These are phyloP conservation scores for Martes martes DNA, from an alignment of 2,113 vertebrate species.

Conservation along the genomic window DNA sequence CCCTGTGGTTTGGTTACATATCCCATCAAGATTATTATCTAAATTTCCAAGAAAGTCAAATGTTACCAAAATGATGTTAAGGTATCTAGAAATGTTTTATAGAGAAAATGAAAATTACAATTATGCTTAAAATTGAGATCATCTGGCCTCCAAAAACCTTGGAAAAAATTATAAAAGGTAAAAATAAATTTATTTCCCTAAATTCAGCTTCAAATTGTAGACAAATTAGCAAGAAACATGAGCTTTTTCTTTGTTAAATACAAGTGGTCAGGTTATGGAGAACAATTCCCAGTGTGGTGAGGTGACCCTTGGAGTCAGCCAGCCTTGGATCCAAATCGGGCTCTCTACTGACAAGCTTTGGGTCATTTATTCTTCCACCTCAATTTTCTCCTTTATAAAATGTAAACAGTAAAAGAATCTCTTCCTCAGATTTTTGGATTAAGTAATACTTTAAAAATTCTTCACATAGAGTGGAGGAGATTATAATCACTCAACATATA, in stretches of 20 bases:
- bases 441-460: neutral
- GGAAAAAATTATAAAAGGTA: neutral
- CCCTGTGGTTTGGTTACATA: neutral
- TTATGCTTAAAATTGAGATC: neutral
- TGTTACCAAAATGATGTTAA: neutral
- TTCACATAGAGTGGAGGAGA: neutral
- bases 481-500: neutral
- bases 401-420: neutral
- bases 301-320: neutral
- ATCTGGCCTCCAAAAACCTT: neutral
- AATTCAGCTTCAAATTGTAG: neutral
- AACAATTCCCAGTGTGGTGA: neutral
- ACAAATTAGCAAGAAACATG: neutral
- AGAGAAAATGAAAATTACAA: neutral
- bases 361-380: neutral
- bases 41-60: neutral
- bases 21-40: neutral
- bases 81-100: neutral
- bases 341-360: neutral
- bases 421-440: neutral
- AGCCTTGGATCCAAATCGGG: neutral
- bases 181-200: neutral
- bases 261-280: neutral
- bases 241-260: neutral
- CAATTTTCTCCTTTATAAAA: neutral